phyloP scores from a whole-genome alignment of 2,888 invertebrate species.

The Nudaria mundana region DNA sequence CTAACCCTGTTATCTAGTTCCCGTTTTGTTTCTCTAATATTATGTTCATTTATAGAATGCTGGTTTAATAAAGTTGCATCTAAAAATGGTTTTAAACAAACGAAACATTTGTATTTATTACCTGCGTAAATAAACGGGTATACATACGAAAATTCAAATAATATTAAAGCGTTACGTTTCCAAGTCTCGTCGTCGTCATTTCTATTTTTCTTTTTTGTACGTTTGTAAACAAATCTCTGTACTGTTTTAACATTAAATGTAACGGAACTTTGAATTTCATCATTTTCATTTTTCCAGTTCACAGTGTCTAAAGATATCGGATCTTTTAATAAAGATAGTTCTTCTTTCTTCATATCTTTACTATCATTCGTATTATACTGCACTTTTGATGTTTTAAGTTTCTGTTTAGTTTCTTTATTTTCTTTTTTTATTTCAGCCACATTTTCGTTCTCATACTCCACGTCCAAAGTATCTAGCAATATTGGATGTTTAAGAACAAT shows the following conservation, averaged over 20 bases:
- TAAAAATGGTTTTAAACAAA: constrained; percentile 49
- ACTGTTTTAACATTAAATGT: constrained; percentile 44
- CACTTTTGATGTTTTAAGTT: constrained; percentile 5
- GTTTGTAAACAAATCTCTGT: constrained; percentile 21
- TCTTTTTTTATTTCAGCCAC: constrained; percentile 5
- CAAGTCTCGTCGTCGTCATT: constrained; percentile 32
- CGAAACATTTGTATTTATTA: constrained; percentile 61
- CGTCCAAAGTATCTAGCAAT: constrained; percentile 40
- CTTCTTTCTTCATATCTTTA: constrained; percentile 9
- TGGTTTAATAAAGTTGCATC: constrained; percentile 45
- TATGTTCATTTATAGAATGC: constrained; percentile 44
- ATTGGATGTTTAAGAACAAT: constrained; percentile 54
- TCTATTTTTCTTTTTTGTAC: constrained; percentile 20
- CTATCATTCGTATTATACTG: background rate
- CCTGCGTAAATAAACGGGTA: constrained; percentile 59
- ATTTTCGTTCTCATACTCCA: constrained; percentile 28
- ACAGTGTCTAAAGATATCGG: constrained; percentile 47
- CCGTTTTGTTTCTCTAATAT: constrained; percentile 41
- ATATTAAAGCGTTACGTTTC: constrained; percentile 51
- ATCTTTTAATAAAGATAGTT: constrained; percentile 42
- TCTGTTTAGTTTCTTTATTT: constrained; percentile 8
- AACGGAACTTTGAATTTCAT: constrained; percentile 21
- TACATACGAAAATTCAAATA: constrained; percentile 56
- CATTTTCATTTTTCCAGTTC: constrained; percentile 23
- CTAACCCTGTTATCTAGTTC: constrained; percentile 47